Percentiles rank a stretch among this genome's conserved stretches.
Evolutionary conservation across 2,888 invertebrate species (phyloP).

Genomic region (Conus canariensis): DNA sequence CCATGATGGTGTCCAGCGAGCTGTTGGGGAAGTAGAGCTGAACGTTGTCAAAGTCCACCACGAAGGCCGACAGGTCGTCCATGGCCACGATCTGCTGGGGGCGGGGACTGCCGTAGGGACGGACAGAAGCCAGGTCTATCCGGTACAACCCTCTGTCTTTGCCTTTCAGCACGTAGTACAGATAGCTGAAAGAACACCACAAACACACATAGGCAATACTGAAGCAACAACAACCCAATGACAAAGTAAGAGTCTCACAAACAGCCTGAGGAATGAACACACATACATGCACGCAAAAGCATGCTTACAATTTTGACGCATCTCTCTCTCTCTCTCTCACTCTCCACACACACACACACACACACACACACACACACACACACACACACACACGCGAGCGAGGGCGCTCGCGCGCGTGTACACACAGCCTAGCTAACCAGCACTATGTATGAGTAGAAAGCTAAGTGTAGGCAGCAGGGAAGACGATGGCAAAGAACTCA

Average conservation of each 20-base stretch:
- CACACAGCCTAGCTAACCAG: too few relatives aligned
- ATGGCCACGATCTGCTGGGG: slow-evolving; percentile 73
- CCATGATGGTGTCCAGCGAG: slow-evolving; percentile 87
- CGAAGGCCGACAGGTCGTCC: slow-evolving; percentile 88
- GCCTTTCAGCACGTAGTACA: slow-evolving; percentile 87
- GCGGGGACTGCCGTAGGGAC: slow-evolving; percentile 32
- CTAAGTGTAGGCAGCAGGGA: too few relatives aligned
- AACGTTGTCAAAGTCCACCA: slow-evolving; percentile 90
- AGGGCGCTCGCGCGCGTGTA: too few relatives aligned
- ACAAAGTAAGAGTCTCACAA: not conserved
- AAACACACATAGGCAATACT: not conserved
- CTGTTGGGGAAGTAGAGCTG: slow-evolving; percentile 88
- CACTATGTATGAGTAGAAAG: too few relatives aligned
- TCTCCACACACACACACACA: too few relatives aligned
- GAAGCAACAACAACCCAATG: not conserved
- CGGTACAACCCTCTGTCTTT: slow-evolving; percentile 86
- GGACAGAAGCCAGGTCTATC: slow-evolving; percentile 82
- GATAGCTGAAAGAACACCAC: slow-evolving; percentile 82
- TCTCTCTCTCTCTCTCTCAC: too few relatives aligned
- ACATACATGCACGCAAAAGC: not conserved
- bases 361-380: too few relatives aligned
- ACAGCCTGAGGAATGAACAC: not conserved
- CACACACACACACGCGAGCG: too few relatives aligned
- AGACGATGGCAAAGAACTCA: too few relatives aligned
- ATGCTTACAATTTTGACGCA: not conserved